These are phyloP conservation scores for Chloroclysta siterata DNA, from an alignment of 2,888 invertebrate genomes.

Conservation along the genomic window DNA sequence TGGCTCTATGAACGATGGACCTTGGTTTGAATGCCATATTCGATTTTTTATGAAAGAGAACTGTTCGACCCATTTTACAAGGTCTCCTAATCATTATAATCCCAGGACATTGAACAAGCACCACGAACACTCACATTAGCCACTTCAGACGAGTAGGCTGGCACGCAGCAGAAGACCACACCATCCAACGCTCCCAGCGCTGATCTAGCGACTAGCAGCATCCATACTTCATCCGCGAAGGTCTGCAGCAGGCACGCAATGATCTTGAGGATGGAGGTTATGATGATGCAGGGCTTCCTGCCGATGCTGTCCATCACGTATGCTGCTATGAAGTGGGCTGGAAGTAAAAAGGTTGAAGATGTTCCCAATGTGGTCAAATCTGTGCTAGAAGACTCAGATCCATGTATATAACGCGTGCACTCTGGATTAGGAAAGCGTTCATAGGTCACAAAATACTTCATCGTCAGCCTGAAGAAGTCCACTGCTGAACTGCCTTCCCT, in stretches of 20 bases:
- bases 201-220: conserved; percentile 51
- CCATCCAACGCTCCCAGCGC: conserved; percentile 42
- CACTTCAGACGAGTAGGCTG: conserved; percentile 64
- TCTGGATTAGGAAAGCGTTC: too few relatives aligned
- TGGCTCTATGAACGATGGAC: too few relatives aligned
- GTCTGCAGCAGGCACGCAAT: conserved; percentile 52
- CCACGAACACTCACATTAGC: conserved; percentile 53
- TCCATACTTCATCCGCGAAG: conserved; percentile 58
- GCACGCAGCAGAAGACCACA: conserved; percentile 50
- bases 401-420: too few relatives aligned
- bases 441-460: too few relatives aligned
- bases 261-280: conserved; percentile 42
- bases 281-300: conserved; percentile 45
- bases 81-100: neutral
- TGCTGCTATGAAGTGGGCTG: conserved; percentile 34
- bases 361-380: too few relatives aligned
- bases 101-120: neutral
- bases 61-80: too few relatives aligned
- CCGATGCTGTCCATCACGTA: conserved; percentile 37
- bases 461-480: too few relatives aligned
- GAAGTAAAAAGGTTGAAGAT: neutral
- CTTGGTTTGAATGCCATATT: too few relatives aligned
- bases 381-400: too few relatives aligned
- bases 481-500: too few relatives aligned
- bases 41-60: too few relatives aligned